phyloP scores from a whole-genome alignment of 2,888 invertebrate genomes.

The Listrodromus nycthemerus region DNA sequence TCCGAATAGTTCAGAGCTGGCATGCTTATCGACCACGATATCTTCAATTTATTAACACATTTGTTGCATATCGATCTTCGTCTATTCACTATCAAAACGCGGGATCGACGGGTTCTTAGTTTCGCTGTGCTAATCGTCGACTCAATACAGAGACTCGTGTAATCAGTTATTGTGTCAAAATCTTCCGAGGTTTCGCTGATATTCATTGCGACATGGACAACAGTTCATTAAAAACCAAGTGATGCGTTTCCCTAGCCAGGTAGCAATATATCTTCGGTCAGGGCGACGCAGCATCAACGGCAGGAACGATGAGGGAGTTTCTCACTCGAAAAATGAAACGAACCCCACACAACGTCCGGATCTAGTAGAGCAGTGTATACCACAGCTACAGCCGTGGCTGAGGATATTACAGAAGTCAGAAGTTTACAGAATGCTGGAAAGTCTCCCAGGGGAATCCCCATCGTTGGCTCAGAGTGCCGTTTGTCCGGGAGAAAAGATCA shows the following conservation, averaged over 20 bases:
- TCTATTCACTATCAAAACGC: slow-evolving; percentile 3
- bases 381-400: slow-evolving; percentile 22
- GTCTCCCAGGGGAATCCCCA: slow-evolving; percentile 51
- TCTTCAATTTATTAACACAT: background rate
- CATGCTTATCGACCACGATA: slow-evolving; percentile 3
- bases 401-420: slow-evolving; percentile 19
- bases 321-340: slow-evolving; percentile 28
- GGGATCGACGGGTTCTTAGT: background rate
- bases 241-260: slow-evolving; percentile 12
- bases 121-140: slow-evolving; percentile 55
- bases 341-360: slow-evolving; percentile 4
- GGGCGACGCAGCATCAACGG: background rate
- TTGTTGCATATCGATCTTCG: background rate
- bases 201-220: slow-evolving; percentile 47
- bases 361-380: background rate
- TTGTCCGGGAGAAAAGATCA: slow-evolving; percentile 65
- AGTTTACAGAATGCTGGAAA: slow-evolving; percentile 43
- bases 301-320: slow-evolving; percentile 22
- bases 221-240: slow-evolving; percentile 42
- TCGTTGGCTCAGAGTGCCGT: slow-evolving; percentile 46
- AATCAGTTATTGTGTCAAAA: slow-evolving; percentile 56
- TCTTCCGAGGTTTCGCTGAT: slow-evolving; percentile 33
- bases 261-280: slow-evolving; percentile 58
- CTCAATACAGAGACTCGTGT: slow-evolving; percentile 23
- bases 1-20: slow-evolving; percentile 10